Evolutionary conservation across 2,888 invertebrate species (phyloP).

Genomic region (Octodonta nipae): DNA sequence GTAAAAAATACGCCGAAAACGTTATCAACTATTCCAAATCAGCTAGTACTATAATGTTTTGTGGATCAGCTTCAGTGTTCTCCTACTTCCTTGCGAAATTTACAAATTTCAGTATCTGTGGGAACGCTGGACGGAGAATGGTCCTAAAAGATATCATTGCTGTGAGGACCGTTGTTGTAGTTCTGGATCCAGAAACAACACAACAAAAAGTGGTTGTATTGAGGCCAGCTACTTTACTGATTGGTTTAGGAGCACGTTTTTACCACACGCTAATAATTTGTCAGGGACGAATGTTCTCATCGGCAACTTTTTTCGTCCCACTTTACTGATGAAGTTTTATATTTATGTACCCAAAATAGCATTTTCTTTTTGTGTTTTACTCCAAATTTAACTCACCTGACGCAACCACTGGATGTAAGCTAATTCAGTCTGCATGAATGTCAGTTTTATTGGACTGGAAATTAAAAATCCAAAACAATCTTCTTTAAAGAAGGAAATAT

Average conservation of each 20-base stretch:
- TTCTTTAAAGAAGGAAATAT: no score
- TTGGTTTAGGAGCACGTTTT: constrained; percentile 11
- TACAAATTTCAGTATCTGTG: constrained; percentile 30
- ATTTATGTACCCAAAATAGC: constrained; percentile 6
- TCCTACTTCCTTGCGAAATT: constrained; percentile 28
- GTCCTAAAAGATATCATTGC: constrained; percentile 22
- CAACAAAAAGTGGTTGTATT: constrained; percentile 14
- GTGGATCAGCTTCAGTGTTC: constrained; percentile 22
- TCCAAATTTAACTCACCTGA: constrained; percentile 8
- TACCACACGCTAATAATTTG: constrained; percentile 12
- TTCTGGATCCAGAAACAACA: constrained; percentile 13
- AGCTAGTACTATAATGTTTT: constrained; percentile 26
- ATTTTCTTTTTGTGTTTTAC: constrained; percentile 9
- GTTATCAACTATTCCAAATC: no score
- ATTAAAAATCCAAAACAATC: constrained; percentile 4
- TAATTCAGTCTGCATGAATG: constrained; percentile 4
- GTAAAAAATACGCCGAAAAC: no score
- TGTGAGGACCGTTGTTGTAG: constrained; percentile 18
- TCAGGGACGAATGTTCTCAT: no score
- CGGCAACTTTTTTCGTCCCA: no score
- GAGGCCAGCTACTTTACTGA: constrained; percentile 11
- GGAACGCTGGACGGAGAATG: constrained; percentile 18
- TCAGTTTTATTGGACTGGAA: constrained; percentile 6
- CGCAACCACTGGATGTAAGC: constrained; percentile 6
- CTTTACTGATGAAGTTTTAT: constrained; percentile 4